Conservation (phyloP, 2,888 invertebrate species). For the Drosophila ustulata region DNA sequence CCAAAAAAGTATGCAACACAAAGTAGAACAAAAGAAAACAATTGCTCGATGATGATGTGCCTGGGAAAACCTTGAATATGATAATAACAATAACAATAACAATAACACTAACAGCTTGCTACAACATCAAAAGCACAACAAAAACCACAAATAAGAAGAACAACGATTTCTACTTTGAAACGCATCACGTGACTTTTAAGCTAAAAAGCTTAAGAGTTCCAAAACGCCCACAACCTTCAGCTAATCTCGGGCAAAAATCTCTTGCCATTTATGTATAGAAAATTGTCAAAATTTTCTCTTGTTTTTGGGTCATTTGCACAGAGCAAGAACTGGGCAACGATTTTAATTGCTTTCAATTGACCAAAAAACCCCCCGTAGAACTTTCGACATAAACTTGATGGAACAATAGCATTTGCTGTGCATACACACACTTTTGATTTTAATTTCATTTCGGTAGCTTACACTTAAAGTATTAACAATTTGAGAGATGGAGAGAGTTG, state of each 20-base stretch:
- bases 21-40: slow-evolving; percentile 20
- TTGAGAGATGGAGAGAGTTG: neutral
- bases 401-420: slow-evolving; percentile 39
- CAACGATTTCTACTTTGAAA: neutral
- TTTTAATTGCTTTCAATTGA: slow-evolving; percentile 76
- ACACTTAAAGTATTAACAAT: slow-evolving; percentile 50
- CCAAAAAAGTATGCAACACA: slow-evolving; percentile 45
- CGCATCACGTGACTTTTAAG: neutral
- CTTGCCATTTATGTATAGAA: neutral
- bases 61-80: slow-evolving; percentile 3
- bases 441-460: slow-evolving; percentile 57
- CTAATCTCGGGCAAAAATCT: neutral
- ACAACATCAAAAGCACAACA: neutral
- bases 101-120: neutral
- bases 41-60: slow-evolving; percentile 14
- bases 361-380: slow-evolving; percentile 49
- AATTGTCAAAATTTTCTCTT: slow-evolving; percentile 9
- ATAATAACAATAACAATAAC: neutral
- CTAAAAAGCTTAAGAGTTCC: neutral
- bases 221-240: neutral
- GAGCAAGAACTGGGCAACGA: neutral
- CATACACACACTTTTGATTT: slow-evolving; percentile 46
- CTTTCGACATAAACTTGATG: slow-evolving; percentile 62
- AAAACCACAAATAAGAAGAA: neutral
- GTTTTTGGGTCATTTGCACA: neutral